Percentiles rank a stretch among this genome's conserved stretches.
phyloP scores from a whole-genome alignment of 2,797 vertebrate species.

The Hybognathus amarus region DNA sequence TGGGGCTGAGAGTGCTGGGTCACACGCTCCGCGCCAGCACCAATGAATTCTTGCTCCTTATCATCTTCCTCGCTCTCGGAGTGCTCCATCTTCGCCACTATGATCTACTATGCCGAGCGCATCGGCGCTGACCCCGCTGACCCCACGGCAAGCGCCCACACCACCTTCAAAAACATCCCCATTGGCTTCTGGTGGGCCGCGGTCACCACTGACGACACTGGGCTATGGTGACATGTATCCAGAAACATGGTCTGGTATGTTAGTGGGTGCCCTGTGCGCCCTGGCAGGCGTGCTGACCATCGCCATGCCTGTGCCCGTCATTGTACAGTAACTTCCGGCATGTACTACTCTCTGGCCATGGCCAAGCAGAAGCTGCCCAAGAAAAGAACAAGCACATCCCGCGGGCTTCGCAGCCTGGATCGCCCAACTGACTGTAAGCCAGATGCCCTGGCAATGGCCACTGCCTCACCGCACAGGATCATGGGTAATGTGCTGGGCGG shows the following conservation, averaged over 20 bases:
- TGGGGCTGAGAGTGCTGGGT: conserved; percentile 93
- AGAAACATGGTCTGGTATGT: conserved; percentile 98
- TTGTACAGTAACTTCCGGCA: conserved; percentile 99
- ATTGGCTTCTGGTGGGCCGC: conserved; percentile 99
- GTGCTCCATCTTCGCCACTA: conserved; percentile 98
- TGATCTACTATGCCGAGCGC: conserved; percentile 99
- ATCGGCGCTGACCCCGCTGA: conserved; percentile 94
- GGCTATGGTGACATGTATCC: conserved; percentile 99
- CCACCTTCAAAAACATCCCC: conserved; percentile 98
- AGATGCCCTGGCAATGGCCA: conserved; percentile 94
- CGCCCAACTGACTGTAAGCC: conserved; percentile 99
- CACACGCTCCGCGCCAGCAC: conserved; percentile 97
- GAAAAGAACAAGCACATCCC: conserved; percentile 99
- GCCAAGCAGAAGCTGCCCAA: conserved; percentile 99
- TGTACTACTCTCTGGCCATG: conserved; percentile 99
- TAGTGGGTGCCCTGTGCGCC: conserved; percentile 96
- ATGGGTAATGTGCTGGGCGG: conserved; percentile 97
- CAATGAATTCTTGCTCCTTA: conserved; percentile 97
- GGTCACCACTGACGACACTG: conserved; percentile 99
- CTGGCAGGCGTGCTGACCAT: conserved; percentile 97
- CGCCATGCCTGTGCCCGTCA: conserved; percentile 99
- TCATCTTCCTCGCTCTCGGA: conserved; percentile 97
- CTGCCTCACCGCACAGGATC: conserved; percentile 96
- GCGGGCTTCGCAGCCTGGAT: conserved; percentile 95
- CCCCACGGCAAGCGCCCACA: conserved; percentile 92